These are phyloP conservation scores for Gymnodraco acuticeps DNA, from an alignment of 2,797 vertebrate genomes.

Conservation along the genomic window DNA sequence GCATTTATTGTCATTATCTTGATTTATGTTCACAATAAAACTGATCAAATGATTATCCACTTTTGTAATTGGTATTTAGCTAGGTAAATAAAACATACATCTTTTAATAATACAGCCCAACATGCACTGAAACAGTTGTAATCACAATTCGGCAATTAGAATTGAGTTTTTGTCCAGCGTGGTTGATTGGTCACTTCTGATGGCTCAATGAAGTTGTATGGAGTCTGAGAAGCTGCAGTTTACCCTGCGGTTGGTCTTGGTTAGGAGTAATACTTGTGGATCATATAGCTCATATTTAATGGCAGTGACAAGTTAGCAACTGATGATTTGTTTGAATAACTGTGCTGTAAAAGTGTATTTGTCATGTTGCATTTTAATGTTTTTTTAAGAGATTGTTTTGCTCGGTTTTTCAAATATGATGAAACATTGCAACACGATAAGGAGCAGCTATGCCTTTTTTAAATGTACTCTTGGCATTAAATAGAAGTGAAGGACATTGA, in stretches of 20 bases:
- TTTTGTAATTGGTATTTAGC: not conserved
- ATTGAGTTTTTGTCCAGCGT: not conserved
- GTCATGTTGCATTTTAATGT: not conserved
- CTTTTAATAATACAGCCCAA: not conserved
- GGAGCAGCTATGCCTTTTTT: not conserved
- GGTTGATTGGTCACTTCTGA: constrained; percentile 44
- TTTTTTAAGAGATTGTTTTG: constrained; percentile 8
- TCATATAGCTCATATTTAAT: constrained; percentile 58
- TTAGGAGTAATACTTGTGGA: constrained; percentile 33
- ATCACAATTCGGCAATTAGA: not conserved
- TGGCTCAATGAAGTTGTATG: constrained; percentile 39
- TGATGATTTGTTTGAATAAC: constrained; percentile 48
- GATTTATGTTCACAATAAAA: not conserved
- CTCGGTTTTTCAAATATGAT: not conserved
- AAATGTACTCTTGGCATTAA: not conserved
- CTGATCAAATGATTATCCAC: not conserved
- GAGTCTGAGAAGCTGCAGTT: constrained; percentile 29
- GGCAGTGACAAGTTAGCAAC: constrained; percentile 19
- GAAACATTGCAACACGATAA: not conserved
- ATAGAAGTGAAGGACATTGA: constrained; percentile 1
- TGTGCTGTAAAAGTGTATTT: constrained; percentile 9
- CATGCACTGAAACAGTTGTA: not conserved
- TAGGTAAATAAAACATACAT: not conserved
- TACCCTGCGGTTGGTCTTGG: constrained; percentile 24
- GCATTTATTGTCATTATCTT: not conserved